Conservation (phyloP, 2,888 invertebrate species). For the Hirtodrosophila cameraria region DNA sequence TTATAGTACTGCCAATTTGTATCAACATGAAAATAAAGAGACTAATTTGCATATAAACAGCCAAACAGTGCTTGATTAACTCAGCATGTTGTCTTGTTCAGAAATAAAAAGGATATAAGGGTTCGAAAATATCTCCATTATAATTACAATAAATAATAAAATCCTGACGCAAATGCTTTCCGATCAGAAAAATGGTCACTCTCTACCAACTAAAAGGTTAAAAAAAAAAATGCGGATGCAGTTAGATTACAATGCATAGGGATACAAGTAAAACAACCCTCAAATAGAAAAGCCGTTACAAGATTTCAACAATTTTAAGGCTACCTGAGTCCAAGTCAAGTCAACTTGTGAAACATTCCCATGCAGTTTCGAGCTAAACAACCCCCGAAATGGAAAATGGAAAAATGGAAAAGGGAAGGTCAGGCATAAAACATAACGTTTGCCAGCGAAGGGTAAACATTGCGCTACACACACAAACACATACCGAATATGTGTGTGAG, state of each 20-base stretch:
- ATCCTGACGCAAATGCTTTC: neutral
- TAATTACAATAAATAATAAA: neutral
- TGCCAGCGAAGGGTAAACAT: conserved; percentile 69
- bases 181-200: conserved; percentile 20
- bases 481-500: conserved; percentile 24
- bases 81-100: too few relatives aligned
- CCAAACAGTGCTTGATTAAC: too few relatives aligned
- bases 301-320: conserved; percentile 14
- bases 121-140: too few relatives aligned
- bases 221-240: conserved; percentile 9
- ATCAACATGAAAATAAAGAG: too few relatives aligned
- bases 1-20: too few relatives aligned
- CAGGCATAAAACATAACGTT: conserved; percentile 58
- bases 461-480: conserved; percentile 18
- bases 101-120: too few relatives aligned
- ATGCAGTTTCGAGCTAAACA: conserved; percentile 45
- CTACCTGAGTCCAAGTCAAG: conserved; percentile 50
- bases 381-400: conserved; percentile 28
- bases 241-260: neutral
- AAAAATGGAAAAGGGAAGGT: conserved; percentile 60
- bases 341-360: conserved; percentile 30
- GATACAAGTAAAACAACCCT: conserved; percentile 22
- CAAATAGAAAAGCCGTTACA: conserved; percentile 59
- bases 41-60: too few relatives aligned
- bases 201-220: too few relatives aligned